Evolutionary conservation across 2,888 invertebrate genomes (phyloP).

Genomic region (Lissonota sp.): DNA sequence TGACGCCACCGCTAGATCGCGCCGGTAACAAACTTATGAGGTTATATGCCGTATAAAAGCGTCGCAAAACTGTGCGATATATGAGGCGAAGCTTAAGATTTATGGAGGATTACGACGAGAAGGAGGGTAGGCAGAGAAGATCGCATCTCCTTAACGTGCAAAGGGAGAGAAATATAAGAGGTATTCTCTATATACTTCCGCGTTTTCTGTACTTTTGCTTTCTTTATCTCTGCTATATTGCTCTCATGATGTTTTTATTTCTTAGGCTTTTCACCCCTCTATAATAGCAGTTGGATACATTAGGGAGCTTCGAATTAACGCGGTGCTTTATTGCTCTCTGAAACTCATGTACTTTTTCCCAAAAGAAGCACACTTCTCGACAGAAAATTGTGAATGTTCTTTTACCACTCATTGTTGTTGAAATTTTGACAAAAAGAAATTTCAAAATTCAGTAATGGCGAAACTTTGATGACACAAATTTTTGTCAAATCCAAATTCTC

Average conservation of each 20-base stretch:
- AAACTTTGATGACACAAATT: too few species aligned
- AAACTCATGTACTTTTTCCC: too few species aligned
- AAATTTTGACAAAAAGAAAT: too few species aligned
- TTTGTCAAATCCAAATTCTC: too few species aligned
- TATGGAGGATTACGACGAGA: slow-evolving; percentile 61
- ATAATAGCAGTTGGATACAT: not conserved
- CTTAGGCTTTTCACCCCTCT: not conserved
- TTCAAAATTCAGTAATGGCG: too few species aligned
- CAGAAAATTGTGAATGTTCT: too few species aligned
- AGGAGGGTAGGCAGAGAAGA: slow-evolving; percentile 34
- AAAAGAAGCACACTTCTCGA: too few species aligned
- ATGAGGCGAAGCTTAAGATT: slow-evolving; percentile 59
- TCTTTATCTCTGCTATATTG: slow-evolving; percentile 6
- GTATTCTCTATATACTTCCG: slow-evolving; percentile 39
- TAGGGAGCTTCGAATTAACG: too few species aligned
- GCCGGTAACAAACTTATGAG: not conserved
- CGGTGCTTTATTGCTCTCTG: too few species aligned
- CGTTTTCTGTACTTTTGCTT: slow-evolving; percentile 8
- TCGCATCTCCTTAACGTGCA: slow-evolving; percentile 63
- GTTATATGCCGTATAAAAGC: not conserved
- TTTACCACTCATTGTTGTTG: too few species aligned
- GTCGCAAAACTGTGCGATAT: slow-evolving; percentile 56
- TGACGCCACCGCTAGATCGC: slow-evolving; percentile 25
- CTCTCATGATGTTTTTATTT: slow-evolving; percentile 3
- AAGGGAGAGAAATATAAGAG: slow-evolving; percentile 40